phyloP scores from a whole-genome alignment of 1,140 invertebrate species.

The Melitaea cinxia region DNA sequence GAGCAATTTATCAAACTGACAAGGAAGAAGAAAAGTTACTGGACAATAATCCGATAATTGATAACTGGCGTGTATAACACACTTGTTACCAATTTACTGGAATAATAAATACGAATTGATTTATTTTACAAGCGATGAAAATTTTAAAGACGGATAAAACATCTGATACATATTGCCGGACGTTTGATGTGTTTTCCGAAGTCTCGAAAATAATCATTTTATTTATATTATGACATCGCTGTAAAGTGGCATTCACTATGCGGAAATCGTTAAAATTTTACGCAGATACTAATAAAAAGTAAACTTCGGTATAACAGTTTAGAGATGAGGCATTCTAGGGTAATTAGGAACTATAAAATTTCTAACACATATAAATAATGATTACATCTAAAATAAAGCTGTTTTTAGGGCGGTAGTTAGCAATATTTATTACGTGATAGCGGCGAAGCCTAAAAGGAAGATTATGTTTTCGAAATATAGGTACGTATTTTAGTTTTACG shows the following conservation, averaged over 20 bases:
- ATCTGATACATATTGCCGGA: neutral
- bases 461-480: too few species aligned
- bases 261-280: neutral
- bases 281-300: too few species aligned
- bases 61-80: neutral
- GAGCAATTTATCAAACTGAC: conserved; percentile 32
- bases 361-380: too few species aligned
- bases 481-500: too few species aligned
- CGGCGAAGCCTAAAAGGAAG: too few species aligned
- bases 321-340: too few species aligned
- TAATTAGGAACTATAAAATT: too few species aligned
- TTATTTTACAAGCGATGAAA: neutral
- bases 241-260: neutral
- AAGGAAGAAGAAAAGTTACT: conserved; percentile 19
- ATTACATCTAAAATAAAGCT: too few species aligned
- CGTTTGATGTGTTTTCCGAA: neutral
- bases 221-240: neutral
- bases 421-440: too few species aligned
- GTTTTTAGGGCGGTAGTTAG: too few species aligned
- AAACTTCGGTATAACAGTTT: too few species aligned
- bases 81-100: neutral
- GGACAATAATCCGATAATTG: conserved; percentile 8
- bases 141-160: neutral
- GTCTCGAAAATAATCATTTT: neutral
- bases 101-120: neutral